A percentile compares a stretch with the other conserved stretches of the same genome.
Evolutionary conservation across 2,888 invertebrate genomes (phyloP).

Genomic region (Lacanobia oleracea): DNA sequence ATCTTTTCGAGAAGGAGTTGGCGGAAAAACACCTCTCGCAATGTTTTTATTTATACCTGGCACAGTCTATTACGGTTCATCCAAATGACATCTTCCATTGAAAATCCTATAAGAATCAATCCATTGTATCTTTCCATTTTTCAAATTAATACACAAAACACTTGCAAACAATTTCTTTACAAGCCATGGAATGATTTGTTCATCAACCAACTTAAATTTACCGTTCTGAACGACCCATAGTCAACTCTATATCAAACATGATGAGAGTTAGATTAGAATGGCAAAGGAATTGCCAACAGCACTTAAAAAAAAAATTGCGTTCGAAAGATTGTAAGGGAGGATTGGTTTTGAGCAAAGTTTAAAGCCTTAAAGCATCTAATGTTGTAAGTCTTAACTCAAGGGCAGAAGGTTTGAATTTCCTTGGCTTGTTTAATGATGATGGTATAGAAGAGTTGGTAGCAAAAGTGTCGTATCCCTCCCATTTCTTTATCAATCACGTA

Average conservation of each 20-base stretch:
- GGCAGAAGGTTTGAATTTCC: slow-evolving; percentile 54
- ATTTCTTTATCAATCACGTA: slow-evolving; percentile 88
- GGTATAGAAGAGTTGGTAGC: slow-evolving; percentile 64
- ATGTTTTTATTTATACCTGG: background rate
- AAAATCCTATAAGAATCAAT: slow-evolving; percentile 52
- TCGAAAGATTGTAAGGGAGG: slow-evolving; percentile 65
- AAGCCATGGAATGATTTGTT: slow-evolving; percentile 70
- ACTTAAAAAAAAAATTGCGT: slow-evolving; percentile 51
- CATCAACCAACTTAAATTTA: slow-evolving; percentile 63
- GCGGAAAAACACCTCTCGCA: background rate
- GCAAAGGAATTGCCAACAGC: slow-evolving; percentile 19
- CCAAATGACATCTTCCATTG: slow-evolving; percentile 4
- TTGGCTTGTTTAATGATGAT: slow-evolving; percentile 18
- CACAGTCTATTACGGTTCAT: background rate
- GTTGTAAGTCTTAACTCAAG: slow-evolving; percentile 20
- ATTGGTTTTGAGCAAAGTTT: slow-evolving; percentile 61
- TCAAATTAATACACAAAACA: slow-evolving; percentile 71
- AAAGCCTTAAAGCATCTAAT: background rate
- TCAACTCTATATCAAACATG: slow-evolving; percentile 9
- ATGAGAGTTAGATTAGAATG: slow-evolving; percentile 30
- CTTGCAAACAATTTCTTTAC: slow-evolving; percentile 74
- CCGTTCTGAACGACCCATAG: background rate
- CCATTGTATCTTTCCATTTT: slow-evolving; percentile 65
- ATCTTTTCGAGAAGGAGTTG: too few relatives aligned
- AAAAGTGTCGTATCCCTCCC: slow-evolving; percentile 84